phyloP scores from a whole-genome alignment of 2,797 vertebrate species.

The Lepilemur septentrionalis region DNA sequence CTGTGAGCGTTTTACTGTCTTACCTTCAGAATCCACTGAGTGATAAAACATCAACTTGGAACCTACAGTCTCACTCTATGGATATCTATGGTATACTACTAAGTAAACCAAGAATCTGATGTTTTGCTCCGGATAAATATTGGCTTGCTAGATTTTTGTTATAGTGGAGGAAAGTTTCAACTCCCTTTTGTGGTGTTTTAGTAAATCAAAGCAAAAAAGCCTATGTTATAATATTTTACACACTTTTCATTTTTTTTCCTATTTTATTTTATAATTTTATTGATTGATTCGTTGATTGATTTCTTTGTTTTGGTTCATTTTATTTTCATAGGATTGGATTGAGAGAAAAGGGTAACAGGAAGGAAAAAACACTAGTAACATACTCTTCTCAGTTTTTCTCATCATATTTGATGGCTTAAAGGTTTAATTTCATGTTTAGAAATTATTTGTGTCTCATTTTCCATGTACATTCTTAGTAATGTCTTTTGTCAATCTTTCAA shows the following conservation, averaged over 20 bases:
- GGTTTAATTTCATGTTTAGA: neutral
- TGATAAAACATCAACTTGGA: neutral
- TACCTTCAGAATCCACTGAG: neutral
- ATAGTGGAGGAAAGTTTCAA: neutral
- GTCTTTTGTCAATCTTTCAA: neutral
- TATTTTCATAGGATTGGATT: neutral
- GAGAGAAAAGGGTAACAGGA: neutral
- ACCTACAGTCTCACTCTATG: neutral
- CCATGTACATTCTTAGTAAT: neutral
- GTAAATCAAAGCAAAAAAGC: neutral
- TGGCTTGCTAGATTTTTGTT: neutral
- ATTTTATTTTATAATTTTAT: neutral
- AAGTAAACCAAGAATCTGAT: neutral
- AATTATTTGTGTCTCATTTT: neutral
- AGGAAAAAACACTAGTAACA: neutral
- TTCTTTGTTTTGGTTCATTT: neutral
- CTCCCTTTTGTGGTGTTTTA: neutral
- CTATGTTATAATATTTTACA: neutral
- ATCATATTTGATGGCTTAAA: neutral
- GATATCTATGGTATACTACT: neutral
- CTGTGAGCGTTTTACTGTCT: rapidly evolving
- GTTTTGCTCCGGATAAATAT: neutral
- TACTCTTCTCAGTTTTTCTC: neutral
- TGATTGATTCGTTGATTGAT: neutral
- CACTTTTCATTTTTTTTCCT: neutral